Evolutionary conservation across 2,888 invertebrate species (phyloP).

Genomic region (Drosophila putrida): DNA sequence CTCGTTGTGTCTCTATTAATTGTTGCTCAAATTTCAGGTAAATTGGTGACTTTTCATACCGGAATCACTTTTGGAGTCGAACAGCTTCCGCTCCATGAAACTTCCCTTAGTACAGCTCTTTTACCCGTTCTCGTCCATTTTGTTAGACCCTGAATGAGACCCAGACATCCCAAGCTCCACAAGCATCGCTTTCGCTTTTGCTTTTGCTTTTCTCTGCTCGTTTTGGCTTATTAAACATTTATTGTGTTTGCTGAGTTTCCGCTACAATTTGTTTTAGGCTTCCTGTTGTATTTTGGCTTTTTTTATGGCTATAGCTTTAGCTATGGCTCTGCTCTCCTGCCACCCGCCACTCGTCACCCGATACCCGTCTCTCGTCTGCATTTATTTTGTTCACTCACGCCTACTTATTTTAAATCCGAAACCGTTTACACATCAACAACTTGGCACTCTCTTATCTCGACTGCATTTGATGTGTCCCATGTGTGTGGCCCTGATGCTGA

Average conservation of each 20-base stretch:
- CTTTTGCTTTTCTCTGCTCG: constrained; percentile 49
- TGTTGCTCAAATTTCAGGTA: constrained; percentile 18
- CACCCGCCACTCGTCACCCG: too few relatives aligned
- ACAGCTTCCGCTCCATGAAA: constrained; percentile 61
- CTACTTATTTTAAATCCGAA: constrained; percentile 68
- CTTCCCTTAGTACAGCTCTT: constrained; percentile 46
- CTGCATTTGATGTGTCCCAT: constrained; percentile 68
- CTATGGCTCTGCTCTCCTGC: neutral
- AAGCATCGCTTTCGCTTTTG: constrained; percentile 25
- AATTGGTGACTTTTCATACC: constrained; percentile 10
- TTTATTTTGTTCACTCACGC: constrained; percentile 40
- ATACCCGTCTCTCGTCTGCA: neutral
- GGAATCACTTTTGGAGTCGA: constrained; percentile 45
- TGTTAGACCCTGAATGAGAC: neutral
- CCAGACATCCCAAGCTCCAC: constrained; percentile 18
- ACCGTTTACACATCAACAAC: constrained; percentile 71
- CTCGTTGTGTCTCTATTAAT: constrained; percentile 7
- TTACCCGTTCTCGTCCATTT: neutral
- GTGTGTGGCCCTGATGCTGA: constrained; percentile 30
- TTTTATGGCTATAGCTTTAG: constrained; percentile 25
- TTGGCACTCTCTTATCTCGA: constrained; percentile 67
- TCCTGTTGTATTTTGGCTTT: constrained; percentile 52
- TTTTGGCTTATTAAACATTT: constrained; percentile 79
- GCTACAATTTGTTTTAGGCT: constrained; percentile 76
- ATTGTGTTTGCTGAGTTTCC: constrained; percentile 77